Base-by-base conservation (phyloP, 2,113 vertebrate species). In the Thinocorus orbignyianus region DNA sequence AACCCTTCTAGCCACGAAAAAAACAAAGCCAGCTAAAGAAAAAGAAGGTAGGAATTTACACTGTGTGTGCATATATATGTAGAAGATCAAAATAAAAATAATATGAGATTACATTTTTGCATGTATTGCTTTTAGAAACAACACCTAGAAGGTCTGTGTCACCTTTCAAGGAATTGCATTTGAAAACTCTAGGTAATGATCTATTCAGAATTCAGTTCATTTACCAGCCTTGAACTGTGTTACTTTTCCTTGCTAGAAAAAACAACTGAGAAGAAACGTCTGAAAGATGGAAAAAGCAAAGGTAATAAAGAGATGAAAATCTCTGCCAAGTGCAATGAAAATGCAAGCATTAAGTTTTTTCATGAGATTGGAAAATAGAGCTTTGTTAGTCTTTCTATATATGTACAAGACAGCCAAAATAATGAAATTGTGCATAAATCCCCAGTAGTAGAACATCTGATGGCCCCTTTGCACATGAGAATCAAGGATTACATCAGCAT, bases 31-130 rank as follows among this genome's bases (percentile, higher is more conserved):
- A 60, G 22, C 80, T 90, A 98, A 97, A 49, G 95, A 97, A 96
- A 98, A 76, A 83, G 92, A 98, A 96, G 97, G 98, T 98, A 98
- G 69, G 85, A 39, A 31, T 72, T 83, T 60, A 65, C 22, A 82
- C 41, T 31, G 5, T 30, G 9, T 52, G 24, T 73, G 16, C 10
- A 17, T 69, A 33, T 19, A 20, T 54, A 39, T 42, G 26, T 80
- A 70, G 11, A 87, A 51, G 7, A 51, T 44, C 17, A 62, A 39
- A 77, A 68, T 33, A 52, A 57, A 84, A 73, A 78, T 48, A 71
- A 1, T 3, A 41, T 30, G 10, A 81, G 12, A 39, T 70, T 60
- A 25, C 4, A 81, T 13, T 49, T 77, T 65, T 88, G 10, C n/a
- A 55, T 64, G 24, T 31, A 49, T 42, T 74, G 2, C 18, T 74